Conservation (phyloP, 1,140 invertebrate genomes). For the Saccostrea echinata region DNA sequence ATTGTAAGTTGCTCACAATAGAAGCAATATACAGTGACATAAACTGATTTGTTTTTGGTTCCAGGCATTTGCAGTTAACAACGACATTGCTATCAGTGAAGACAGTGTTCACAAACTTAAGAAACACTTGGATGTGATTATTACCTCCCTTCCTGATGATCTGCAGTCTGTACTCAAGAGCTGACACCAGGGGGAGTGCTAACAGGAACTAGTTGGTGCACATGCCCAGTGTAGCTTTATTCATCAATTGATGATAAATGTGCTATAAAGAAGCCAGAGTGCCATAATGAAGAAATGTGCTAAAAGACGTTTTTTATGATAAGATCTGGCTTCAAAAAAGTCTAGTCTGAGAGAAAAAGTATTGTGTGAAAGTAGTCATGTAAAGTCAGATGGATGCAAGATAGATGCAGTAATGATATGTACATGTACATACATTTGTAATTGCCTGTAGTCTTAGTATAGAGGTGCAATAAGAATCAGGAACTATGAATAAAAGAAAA, state of each 20-base stretch:
- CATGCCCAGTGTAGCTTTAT: constrained; percentile 3
- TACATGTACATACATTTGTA: no score
- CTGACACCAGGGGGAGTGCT: constrained; percentile 57
- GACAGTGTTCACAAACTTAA: constrained; percentile 88
- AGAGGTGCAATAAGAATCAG: no score
- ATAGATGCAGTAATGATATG: no score
- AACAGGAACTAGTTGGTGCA: constrained; percentile 20
- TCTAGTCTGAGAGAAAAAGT: no score
- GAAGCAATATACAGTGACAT: no score
- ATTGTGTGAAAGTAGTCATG: no score
- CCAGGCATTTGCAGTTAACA: constrained; percentile 85
- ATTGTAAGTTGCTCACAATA: no score
- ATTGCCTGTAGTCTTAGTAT: no score
- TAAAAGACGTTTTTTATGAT: no score
- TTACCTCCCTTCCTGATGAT: constrained; percentile 92
- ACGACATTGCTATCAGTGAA: constrained; percentile 85
- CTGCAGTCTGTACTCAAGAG: constrained; percentile 88
- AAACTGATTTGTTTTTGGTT: constrained; percentile 49
- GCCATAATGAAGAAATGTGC: background rate
- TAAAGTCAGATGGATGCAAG: no score
- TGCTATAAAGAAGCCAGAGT: background rate
- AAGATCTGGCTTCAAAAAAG: no score
- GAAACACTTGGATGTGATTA: constrained; percentile 90
- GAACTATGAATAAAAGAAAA: no score
- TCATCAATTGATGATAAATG: background rate